A percentile compares a stretch with the other conserved stretches of the same genome.
Conservation (phyloP, 2,888 invertebrate species). For the Steinernema scapterisci region DNA sequence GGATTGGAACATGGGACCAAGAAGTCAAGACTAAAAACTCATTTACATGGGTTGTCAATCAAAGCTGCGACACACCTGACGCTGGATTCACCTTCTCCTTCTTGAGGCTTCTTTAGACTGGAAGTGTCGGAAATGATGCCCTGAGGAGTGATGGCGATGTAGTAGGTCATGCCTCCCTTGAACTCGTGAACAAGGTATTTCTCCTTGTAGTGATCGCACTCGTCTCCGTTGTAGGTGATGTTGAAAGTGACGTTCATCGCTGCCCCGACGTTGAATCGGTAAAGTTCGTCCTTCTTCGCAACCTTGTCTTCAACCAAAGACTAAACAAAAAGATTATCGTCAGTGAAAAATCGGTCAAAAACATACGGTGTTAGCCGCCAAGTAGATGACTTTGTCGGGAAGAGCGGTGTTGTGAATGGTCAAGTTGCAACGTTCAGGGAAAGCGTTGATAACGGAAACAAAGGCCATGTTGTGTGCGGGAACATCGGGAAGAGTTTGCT, state of each 20-base stretch:
- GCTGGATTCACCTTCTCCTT: conserved; percentile 35
- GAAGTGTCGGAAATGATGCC: conserved; percentile 28
- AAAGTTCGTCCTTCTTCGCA: not conserved
- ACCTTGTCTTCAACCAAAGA: conserved; percentile 35
- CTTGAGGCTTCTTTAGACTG: conserved; percentile 32
- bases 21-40: conserved; percentile 15
- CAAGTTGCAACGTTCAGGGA: conserved; percentile 21
- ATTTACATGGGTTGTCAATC: no score
- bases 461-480: conserved; percentile 36
- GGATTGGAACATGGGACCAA: conserved; percentile 27
- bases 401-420: not conserved
- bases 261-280: not conserved
- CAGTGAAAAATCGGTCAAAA: not conserved
- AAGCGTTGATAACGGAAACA: conserved; percentile 41
- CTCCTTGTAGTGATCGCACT: not conserved
- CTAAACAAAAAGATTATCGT: conserved; percentile 10
- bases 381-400: not conserved
- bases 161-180: conserved; percentile 32
- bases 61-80: not conserved
- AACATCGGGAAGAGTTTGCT: conserved; percentile 38
- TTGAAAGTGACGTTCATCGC: conserved; percentile 3
- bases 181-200: not conserved
- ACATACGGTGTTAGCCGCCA: conserved; percentile 23
- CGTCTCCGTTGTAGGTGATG: conserved; percentile 2
- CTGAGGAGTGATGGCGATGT: conserved; percentile 35